Percentiles rank a stretch among this genome's conserved stretches.
Evolutionary conservation across 2,113 vertebrate species (phyloP).

Genomic region (Chitala chitala): DNA sequence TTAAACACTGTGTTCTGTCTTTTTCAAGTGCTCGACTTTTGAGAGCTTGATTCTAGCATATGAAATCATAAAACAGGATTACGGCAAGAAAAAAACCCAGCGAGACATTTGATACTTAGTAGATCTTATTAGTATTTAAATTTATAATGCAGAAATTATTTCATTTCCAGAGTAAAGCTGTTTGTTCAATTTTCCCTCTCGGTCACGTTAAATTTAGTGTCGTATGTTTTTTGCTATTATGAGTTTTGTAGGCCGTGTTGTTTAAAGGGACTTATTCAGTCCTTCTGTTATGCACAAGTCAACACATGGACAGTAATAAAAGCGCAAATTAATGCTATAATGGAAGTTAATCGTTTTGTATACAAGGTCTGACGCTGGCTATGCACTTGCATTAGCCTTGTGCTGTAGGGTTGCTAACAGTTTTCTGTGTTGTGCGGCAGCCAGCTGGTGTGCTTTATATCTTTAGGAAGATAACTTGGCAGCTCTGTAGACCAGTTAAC

Average conservation of each 20-base stretch:
- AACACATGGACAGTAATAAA: slow-evolving; percentile 8
- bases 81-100: slow-evolving; percentile 6
- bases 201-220: slow-evolving; percentile 1
- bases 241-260: not conserved
- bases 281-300: slow-evolving; percentile 2
- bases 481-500: not conserved
- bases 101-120: slow-evolving; percentile 8
- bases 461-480: not conserved
- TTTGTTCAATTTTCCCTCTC: slow-evolving; percentile 14
- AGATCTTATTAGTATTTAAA: slow-evolving; percentile 11
- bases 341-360: slow-evolving; percentile 9
- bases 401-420: not conserved
- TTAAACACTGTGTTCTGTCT: slow-evolving; percentile 28
- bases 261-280: slow-evolving; percentile 2
- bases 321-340: slow-evolving; percentile 1
- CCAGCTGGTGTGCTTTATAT: not conserved
- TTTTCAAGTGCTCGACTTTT: slow-evolving; percentile 21
- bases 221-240: too few relatives aligned
- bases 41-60: slow-evolving; percentile 11
- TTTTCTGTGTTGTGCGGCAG: not conserved
- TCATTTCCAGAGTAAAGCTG: slow-evolving; percentile 12
- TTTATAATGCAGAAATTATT: slow-evolving; percentile 7
- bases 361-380: not conserved
- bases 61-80: slow-evolving; percentile 14
- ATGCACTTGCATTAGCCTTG: not conserved